Evolutionary conservation across 1,140 invertebrate genomes (phyloP).

Genomic region (Temnothorax curvispinosus): DNA sequence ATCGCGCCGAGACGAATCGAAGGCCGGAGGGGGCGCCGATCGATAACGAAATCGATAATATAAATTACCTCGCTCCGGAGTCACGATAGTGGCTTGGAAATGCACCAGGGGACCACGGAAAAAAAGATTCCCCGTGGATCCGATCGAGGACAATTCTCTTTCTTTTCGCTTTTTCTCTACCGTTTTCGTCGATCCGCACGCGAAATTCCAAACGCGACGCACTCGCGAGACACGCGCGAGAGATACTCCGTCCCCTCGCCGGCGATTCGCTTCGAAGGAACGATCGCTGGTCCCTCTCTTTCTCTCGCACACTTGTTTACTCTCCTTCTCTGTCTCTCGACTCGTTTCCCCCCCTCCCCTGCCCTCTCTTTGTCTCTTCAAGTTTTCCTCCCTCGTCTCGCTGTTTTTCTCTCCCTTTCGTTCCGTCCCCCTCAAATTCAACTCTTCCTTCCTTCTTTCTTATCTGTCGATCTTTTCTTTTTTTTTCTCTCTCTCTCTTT

Average conservation of each 20-base stretch:
- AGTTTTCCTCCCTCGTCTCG: background rate
- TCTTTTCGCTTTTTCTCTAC: background rate
- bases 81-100: too few species aligned
- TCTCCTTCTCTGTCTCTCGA: background rate
- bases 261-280: background rate
- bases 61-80: background rate
- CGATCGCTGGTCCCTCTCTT: background rate
- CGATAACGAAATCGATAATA: constrained; percentile 17
- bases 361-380: background rate
- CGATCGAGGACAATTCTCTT: background rate
- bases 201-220: background rate
- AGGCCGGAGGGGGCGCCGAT: background rate
- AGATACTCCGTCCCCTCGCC: background rate
- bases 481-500: background rate
- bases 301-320: constrained; percentile 26
- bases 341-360: background rate
- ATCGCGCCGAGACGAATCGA: background rate
- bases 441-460: background rate
- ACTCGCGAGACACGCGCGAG: background rate
- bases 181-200: background rate
- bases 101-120: background rate
- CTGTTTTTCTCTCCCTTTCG: background rate
- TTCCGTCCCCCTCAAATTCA: background rate
- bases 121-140: background rate
- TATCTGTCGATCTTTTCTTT: background rate